Percentiles rank a stretch among this genome's conserved stretches.
phyloP scores from a whole-genome alignment of 2,113 vertebrate genomes.

The Pelecanus crispus region DNA sequence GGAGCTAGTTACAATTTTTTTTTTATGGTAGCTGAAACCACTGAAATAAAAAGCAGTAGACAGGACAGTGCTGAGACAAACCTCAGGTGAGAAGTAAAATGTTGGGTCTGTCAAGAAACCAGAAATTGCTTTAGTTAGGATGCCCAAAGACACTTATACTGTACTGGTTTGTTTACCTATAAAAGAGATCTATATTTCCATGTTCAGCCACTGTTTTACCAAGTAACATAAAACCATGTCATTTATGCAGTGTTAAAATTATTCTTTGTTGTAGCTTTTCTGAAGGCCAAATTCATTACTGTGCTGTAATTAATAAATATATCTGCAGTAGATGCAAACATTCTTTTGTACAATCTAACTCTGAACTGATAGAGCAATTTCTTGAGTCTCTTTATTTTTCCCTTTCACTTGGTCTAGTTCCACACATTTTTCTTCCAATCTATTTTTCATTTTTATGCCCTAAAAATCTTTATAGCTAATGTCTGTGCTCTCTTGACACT shows the following conservation, averaged over 20 bases:
- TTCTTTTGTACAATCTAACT: background rate
- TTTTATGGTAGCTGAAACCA: background rate
- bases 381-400: background rate
- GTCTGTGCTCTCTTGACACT: background rate
- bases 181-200: background rate
- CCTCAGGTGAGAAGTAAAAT: background rate
- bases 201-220: background rate
- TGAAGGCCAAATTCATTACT: background rate
- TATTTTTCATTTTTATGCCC: background rate
- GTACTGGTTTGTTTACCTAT: background rate
- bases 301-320: background rate
- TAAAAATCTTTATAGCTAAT: background rate
- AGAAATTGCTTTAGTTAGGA: background rate
- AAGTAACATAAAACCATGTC: background rate
- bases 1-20: background rate
- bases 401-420: background rate
- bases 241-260: background rate
- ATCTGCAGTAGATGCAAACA: background rate
- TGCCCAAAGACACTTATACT: accelerated
- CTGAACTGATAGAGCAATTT: background rate
- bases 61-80: background rate
- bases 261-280: background rate
- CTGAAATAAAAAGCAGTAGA: background rate
- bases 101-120: background rate
- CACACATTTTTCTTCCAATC: background rate